phyloP scores from a whole-genome alignment of 1,140 invertebrate species.

The Mercenaria mercenaria region DNA sequence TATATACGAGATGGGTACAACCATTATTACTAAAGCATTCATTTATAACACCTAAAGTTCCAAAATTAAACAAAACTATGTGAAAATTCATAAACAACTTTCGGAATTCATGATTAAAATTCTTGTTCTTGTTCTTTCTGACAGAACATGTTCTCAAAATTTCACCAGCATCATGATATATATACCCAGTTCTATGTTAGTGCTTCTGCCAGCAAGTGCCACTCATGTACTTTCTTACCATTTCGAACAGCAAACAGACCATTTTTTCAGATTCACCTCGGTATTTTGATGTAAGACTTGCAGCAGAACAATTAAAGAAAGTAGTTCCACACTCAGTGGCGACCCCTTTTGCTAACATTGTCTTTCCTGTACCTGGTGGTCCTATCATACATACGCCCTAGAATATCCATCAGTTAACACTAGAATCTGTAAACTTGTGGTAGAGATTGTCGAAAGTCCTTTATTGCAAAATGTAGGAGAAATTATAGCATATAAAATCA shows the following conservation, averaged over 20 bases:
- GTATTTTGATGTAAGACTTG: constrained; percentile 99
- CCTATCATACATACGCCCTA: constrained; percentile 98
- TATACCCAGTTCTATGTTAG: not conserved
- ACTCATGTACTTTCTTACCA: constrained; percentile 89
- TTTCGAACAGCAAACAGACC: constrained; percentile 98
- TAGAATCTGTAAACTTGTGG: not conserved
- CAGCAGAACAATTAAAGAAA: constrained; percentile 99
- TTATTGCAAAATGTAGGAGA: too few species aligned
- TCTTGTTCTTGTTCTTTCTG: too few species aligned
- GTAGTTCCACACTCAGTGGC: constrained; percentile 99
- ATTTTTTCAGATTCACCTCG: constrained; percentile 99
- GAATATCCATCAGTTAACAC: not conserved
- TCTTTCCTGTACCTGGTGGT: constrained; percentile 99
- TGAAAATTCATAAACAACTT: too few species aligned
- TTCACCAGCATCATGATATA: not conserved
- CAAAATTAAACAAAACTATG: too few species aligned
- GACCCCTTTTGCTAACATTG: constrained; percentile 99
- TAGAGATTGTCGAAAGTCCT: too few species aligned
- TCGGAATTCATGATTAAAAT: too few species aligned
- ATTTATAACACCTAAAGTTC: too few species aligned
- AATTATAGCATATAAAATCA: too few species aligned
- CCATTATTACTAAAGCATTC: too few species aligned
- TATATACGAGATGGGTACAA: too few species aligned
- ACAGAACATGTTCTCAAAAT: not conserved
- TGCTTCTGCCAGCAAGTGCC: not conserved